These are phyloP conservation scores for Smittia aterrima DNA, from an alignment of 2,888 invertebrate genomes.

Conservation along the genomic window DNA sequence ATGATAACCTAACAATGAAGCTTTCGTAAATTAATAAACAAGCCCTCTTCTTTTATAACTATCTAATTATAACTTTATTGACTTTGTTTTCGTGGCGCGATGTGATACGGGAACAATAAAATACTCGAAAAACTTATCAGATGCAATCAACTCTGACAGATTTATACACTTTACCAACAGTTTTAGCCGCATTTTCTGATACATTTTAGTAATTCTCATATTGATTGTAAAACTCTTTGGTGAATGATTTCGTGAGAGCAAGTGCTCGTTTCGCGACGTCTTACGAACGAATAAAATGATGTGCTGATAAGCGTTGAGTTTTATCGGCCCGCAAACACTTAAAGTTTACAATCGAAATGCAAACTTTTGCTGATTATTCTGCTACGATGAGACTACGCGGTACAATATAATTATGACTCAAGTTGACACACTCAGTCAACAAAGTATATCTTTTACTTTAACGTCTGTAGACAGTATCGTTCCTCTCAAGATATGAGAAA, in stretches of 20 bases:
- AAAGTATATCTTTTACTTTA: neutral
- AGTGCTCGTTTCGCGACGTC: neutral
- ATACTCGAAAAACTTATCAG: neutral
- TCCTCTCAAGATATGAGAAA: neutral
- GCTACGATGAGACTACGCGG: neutral
- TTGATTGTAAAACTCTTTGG: neutral
- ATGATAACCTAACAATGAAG: no score
- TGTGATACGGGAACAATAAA: neutral
- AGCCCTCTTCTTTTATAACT: no score
- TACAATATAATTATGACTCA: neutral
- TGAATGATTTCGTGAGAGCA: neutral
- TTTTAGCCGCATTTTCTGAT: neutral
- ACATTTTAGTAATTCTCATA: neutral
- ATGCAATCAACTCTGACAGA: neutral
- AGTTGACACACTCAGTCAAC: neutral
- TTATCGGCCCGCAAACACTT: neutral
- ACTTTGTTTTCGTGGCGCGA: no score
- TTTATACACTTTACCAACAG: constrained; percentile 13
- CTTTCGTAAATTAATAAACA: no score
- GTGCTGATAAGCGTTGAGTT: constrained; percentile 1
- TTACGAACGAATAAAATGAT: neutral
- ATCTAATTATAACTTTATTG: no score
- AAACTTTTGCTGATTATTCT: neutral
- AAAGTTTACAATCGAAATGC: neutral
- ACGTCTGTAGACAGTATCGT: neutral